A percentile compares a stretch with the other conserved stretches of the same genome.
phyloP scores from a whole-genome alignment of 2,888 invertebrate species.

The Pterostichus niger region DNA sequence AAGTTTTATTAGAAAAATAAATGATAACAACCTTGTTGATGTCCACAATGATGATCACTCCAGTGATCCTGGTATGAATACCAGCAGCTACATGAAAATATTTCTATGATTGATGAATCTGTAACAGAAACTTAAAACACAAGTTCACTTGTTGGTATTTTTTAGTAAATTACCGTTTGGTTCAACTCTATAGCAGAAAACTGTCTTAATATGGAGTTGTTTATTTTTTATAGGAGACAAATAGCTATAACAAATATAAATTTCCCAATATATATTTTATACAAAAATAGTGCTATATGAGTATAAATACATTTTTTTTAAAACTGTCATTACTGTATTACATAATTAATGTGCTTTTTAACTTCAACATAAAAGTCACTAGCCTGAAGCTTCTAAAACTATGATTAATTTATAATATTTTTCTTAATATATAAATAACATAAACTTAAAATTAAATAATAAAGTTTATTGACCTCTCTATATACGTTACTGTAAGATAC shows the following conservation, averaged over 20 bases:
- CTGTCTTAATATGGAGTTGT: too few relatives aligned
- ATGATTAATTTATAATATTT: not conserved
- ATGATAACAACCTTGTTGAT: too few relatives aligned
- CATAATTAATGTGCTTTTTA: conserved; percentile 26
- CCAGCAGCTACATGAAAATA: too few relatives aligned
- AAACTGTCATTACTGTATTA: not conserved
- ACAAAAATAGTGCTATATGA: conserved; percentile 24
- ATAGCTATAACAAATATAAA: conserved; percentile 16
- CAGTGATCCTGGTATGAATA: too few relatives aligned
- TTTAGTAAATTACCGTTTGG: too few relatives aligned
- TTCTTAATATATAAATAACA: too few relatives aligned
- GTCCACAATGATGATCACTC: too few relatives aligned
- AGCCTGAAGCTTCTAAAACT: conserved; percentile 3
- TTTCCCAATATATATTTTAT: conserved; percentile 7
- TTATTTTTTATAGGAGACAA: not conserved
- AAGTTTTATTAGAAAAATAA: too few relatives aligned
- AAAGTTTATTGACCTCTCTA: not conserved
- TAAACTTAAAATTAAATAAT: not conserved
- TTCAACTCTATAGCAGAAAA: too few relatives aligned
- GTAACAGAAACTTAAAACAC: too few relatives aligned
- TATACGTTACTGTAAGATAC: conserved; percentile 69
- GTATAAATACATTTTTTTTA: not conserved
- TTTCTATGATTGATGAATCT: too few relatives aligned
- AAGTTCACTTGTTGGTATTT: too few relatives aligned
- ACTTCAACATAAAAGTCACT: conserved; percentile 34